Base-by-base conservation (phyloP, 2,113 vertebrate species). In the Gobio gobio region DNA sequence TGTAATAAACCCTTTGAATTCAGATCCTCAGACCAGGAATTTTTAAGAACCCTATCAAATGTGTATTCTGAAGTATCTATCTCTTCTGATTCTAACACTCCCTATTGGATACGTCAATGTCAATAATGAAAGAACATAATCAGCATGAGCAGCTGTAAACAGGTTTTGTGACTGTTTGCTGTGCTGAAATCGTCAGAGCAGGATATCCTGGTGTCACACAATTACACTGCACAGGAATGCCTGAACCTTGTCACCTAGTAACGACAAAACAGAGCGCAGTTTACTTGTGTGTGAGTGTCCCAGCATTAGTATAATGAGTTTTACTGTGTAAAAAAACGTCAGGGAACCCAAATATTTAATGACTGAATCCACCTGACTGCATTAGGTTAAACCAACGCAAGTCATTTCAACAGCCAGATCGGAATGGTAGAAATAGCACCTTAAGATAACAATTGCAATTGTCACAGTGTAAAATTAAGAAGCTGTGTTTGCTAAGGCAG, bases 131-230 rank as follows among this genome's bases (percentile, higher is more conserved):
- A 24, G 22, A 49, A 5, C 7, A 6, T 49, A 47, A 33, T 56
- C 36, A 49, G 6, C 54, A 43, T 68, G 64, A 81, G 73, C 54
- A 54, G 83, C 80, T 87, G 79, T 59, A 88, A 33, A 16, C 45
- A 78, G 88, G 80, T 83, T 58, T 68, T 56, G 64, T 83, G 81
- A n/a, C 76, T 79, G 89, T 90, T 90, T 87, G 87, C 88, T 68
- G 0, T 89, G 89, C 89, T 87, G 87, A 90, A 89, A 87, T 78
- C 87, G 88, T 68, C 85, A 89, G 90, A 95, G 93, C 94, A 94
- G 95, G 95, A 95, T 95, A 94, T 95, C 94, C 95, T 95, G 93
- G 92, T 93, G 87, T 88, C 88, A 93, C 12, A 10, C 91, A 88
- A 88, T 88, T 87, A 90, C 88, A 85, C 86, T 77, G 89, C 90